A percentile compares a stretch with the other conserved stretches of the same genome.
phyloP scores from a whole-genome alignment of 1,140 invertebrate species.

The Aradophagus sp. region DNA sequence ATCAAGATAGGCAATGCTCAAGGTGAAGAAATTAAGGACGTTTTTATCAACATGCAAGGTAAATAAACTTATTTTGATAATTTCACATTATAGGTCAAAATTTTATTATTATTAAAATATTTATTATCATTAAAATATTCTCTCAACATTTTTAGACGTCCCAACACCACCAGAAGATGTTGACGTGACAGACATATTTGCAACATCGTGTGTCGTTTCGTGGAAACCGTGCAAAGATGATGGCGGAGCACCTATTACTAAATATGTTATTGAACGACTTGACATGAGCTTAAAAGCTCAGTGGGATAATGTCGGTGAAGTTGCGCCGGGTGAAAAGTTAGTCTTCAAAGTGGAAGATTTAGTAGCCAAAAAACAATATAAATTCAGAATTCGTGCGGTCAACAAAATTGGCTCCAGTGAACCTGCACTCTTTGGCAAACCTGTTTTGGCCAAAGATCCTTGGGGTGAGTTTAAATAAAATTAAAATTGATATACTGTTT shows the following conservation, averaged over 20 bases:
- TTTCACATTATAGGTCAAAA: too few relatives aligned
- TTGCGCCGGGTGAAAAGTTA: conserved; percentile 79
- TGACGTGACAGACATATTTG: conserved; percentile 93
- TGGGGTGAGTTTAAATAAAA: conserved; percentile 82
- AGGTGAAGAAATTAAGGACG: conserved; percentile 89
- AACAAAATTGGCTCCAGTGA: conserved; percentile 94
- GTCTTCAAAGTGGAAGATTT: conserved; percentile 92
- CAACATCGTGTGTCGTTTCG: conserved; percentile 90
- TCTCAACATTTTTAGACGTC: conserved; percentile 78
- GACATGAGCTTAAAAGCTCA: conserved; percentile 91
- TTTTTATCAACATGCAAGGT: conserved; percentile 90
- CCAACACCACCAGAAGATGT: conserved; percentile 91
- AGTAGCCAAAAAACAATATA: conserved; percentile 90
- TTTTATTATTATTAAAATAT: conserved; percentile 15
- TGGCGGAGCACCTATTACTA: conserved; percentile 90
- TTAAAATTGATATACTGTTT: conserved; percentile 18
- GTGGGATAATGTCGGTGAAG: conserved; percentile 89
- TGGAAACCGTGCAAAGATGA: conserved; percentile 96
- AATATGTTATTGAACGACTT: conserved; percentile 96
- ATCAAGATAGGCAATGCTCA: conserved; percentile 90
- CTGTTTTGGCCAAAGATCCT: conserved; percentile 96
- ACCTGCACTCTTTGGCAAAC: conserved; percentile 88
- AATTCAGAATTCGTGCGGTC: conserved; percentile 95
- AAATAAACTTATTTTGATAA: too few relatives aligned
- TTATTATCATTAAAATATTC: too few relatives aligned